Evolutionary conservation across 2,888 invertebrate genomes (phyloP), one percentile per base, ranked within the genome.

Genomic region (Yponomeuta plumbellus): DNA sequence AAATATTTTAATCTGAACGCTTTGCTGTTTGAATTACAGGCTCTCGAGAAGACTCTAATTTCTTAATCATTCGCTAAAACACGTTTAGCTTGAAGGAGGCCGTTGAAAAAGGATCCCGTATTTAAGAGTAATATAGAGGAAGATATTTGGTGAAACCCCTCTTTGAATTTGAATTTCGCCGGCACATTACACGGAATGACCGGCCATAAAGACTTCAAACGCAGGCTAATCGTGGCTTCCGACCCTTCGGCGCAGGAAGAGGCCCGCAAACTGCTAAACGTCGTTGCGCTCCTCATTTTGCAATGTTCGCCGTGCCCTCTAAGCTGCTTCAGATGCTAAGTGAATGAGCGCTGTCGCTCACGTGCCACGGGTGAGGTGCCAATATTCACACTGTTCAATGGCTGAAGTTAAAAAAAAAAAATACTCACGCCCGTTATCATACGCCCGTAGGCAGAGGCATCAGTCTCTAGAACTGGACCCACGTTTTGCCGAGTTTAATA

Each of bases 141-240:
- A 80, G 83, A 80, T 79, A 82, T 85, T 83, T 78, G 73, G 74
- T 76, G 74, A 75, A 77, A 77, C 73, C 73, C 76, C 78, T 83
- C 83, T 85, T 85, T 81, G 81, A 84, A 85, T 86, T 88, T 84
- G 85, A 85, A 87, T 88, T 86, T 85, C 76, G 82, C 82, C 81
- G 81, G 83, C 80, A 81, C 83, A 86, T 89, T 89, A 87, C 82
- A 81, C 79, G 78, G 81, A 80, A 88, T 85, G 85, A 82, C 84
- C 83, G 82, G 82, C 85, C 78, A 86, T 88, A 89, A 88, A 87
- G 87, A 88, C 86, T 84, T 88, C 87, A 88, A 88, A 86, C 86
- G 88, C 83, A 81, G 81, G 82, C 88, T 89, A 89, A 89, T 89
- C 88, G 86, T 78, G 83, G 83, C 86, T 88, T 88, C 86, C 88